Base-by-base conservation (phyloP, 2,113 vertebrate genomes). In the Myiagra hebetior region DNA sequence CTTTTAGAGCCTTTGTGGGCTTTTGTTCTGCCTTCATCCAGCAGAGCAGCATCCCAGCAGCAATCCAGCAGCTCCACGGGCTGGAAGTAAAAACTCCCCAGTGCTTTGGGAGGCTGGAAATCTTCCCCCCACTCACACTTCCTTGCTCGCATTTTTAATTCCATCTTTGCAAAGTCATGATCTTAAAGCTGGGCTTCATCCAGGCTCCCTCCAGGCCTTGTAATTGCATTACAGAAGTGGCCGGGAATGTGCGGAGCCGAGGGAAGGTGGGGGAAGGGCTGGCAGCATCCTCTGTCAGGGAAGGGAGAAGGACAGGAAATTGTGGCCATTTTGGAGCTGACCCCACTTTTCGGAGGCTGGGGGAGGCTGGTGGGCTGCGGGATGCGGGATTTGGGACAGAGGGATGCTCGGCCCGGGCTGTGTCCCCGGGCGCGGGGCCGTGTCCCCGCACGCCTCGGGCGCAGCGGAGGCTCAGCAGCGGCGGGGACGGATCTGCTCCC, bases 61-160 rank as follows among this genome's bases (percentile, higher is more conserved):
- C 55, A 44, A 20, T 21, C 27, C 90, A 64, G 59, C 24, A 37
- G 33, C 65, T 72, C 47, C 1, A 0, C 33, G 16, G 64, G 47
- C 69, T 87, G 87, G 19, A 41, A 31, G 14, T 6, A 22, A 56
- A 1, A 6, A 11, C 35, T 64, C 4, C 3, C 3, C 0, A 0
- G 27, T 46, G 53, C 39, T 70, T 35, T 23, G 69, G 41, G 80
- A 69, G 31, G 69, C 65, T 79, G 56, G 14, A 24, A 37, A 60
- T 13, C 31, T 33, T 42, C 15, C n/a, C 49, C 18, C 17, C 15
- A 2, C 87, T 42, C 70, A 8, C 1, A 2, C 15, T 47, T 63
- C 42, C 64, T 23, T 3, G 13, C 31, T 76, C 27, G 15, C 26
- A 35, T 41, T 69, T 79, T 41, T 46, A n/a, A 6, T 24, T 39